These are phyloP conservation scores for Ectobius pallidus DNA, from an alignment of 2,888 invertebrate genomes.

Conservation along the genomic window DNA sequence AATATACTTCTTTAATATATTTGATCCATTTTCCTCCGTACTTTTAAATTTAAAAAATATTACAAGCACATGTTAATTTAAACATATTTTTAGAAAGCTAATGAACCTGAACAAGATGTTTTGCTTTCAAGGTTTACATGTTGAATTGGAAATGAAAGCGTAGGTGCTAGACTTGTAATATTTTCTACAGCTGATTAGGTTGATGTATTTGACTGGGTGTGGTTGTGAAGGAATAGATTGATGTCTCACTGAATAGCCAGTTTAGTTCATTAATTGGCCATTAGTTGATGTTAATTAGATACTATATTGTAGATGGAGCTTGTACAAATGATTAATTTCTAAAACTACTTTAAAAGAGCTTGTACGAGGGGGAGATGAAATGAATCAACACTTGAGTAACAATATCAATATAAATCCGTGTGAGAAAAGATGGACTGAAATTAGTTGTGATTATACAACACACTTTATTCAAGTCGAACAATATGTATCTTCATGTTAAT, in stretches of 20 bases:
- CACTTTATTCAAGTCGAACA: too few relatives aligned
- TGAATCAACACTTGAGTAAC: background rate
- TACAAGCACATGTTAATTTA: too few relatives aligned
- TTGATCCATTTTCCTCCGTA: too few relatives aligned
- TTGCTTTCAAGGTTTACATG: too few relatives aligned
- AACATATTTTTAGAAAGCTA: too few relatives aligned
- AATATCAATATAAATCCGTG: too few relatives aligned
- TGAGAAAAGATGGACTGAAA: too few relatives aligned
- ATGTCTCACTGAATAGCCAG: background rate
- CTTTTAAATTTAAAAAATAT: too few relatives aligned
- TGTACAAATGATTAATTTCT: background rate
- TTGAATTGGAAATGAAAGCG: background rate
- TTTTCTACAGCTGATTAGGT: background rate
- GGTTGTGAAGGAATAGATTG: background rate
- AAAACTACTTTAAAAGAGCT: background rate
- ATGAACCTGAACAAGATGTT: too few relatives aligned
- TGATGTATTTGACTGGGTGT: background rate
- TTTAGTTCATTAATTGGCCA: constrained; percentile 1
- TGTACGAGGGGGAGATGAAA: background rate
- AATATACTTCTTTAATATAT: too few relatives aligned
- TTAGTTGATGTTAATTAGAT: background rate
- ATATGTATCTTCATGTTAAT: too few relatives aligned
- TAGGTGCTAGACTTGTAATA: background rate
- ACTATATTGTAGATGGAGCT: background rate
- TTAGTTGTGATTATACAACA: too few relatives aligned